Evolutionary conservation across 2,797 vertebrate genomes (phyloP).

Genomic region (Crocidura indochinensis): DNA sequence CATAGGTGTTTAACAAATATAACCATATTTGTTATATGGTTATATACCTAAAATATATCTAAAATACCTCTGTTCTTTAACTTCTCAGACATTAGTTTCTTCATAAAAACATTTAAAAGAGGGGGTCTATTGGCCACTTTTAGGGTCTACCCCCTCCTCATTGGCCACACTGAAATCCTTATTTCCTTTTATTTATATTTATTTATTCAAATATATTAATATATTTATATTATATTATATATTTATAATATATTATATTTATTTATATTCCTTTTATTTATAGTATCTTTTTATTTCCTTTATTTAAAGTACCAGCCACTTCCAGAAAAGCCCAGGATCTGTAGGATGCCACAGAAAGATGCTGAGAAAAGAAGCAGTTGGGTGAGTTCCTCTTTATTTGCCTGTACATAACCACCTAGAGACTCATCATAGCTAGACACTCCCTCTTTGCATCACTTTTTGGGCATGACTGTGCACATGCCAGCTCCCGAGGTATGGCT

Average conservation of each 20-base stretch:
- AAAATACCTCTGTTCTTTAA: conserved; percentile 19
- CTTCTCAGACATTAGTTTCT: not conserved
- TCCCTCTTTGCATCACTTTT: not conserved
- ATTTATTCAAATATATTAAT: too few species aligned
- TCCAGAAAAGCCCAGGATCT: not conserved
- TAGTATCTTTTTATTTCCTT: too few species aligned
- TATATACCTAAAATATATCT: not conserved
- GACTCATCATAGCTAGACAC: conserved; percentile 54
- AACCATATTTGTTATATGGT: too few species aligned
- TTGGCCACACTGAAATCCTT: too few species aligned
- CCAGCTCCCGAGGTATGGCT: not conserved
- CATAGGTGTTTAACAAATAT: not conserved
- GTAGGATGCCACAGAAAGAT: not conserved
- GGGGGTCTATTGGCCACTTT: too few species aligned
- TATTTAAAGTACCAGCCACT: not conserved
- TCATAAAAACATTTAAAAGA: not conserved
- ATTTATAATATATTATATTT: too few species aligned
- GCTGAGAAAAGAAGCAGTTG: not conserved
- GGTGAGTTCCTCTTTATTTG: not conserved
- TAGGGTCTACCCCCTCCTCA: too few species aligned
- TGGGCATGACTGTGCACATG: not conserved
- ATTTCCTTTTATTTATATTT: too few species aligned
- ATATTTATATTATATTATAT: too few species aligned
- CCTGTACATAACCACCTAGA: not conserved
- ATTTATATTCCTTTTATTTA: too few species aligned